phyloP scores from a whole-genome alignment of 1,140 invertebrate species.

The Drosophila fuyamai region DNA sequence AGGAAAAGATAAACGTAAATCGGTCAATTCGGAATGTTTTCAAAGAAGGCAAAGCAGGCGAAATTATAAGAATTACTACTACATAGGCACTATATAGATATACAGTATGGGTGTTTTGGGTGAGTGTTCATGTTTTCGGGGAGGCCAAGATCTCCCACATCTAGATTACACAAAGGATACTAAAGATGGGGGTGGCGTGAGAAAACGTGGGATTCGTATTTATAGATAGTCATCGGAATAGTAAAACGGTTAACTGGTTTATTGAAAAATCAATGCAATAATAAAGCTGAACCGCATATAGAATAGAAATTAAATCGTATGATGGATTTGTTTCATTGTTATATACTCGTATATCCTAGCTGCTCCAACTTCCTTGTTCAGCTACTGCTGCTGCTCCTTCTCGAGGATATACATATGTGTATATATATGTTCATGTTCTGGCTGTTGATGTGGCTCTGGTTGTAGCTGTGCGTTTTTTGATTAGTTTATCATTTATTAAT shows the following conservation, averaged over 20 bases:
- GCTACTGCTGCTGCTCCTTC: constrained; percentile 7
- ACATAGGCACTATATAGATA: constrained; percentile 23
- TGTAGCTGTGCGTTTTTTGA: constrained; percentile 48
- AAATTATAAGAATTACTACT: constrained; percentile 16
- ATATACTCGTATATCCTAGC: constrained; percentile 19
- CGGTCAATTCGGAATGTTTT: constrained; percentile 22
- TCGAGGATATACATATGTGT: constrained; percentile 22
- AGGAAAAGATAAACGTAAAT: constrained; percentile 34
- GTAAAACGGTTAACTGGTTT: constrained; percentile 65
- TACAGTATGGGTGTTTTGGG: constrained; percentile 5
- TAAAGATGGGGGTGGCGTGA: constrained; percentile 11
- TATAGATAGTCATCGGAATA: constrained; percentile 67
- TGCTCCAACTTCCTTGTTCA: constrained; percentile 24
- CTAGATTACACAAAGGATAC: constrained; percentile 7
- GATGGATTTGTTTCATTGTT: constrained; percentile 72
- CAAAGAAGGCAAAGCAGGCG: constrained; percentile 36
- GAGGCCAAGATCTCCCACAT: constrained; percentile 3
- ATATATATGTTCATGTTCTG: constrained; percentile 44
- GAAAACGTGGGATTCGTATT: constrained; percentile 26
- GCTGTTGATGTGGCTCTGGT: constrained; percentile 37
- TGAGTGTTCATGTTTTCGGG: constrained; percentile 4
- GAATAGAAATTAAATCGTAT: constrained; percentile 85
- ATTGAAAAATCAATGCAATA: constrained; percentile 79
- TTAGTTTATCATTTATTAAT: constrained; percentile 46
- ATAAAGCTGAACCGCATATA: constrained; percentile 85